A percentile compares a stretch with the other conserved stretches of the same genome.
These are phyloP conservation scores for Micrasema longulum DNA, from an alignment of 1,140 invertebrate genomes.

Conservation along the genomic window DNA sequence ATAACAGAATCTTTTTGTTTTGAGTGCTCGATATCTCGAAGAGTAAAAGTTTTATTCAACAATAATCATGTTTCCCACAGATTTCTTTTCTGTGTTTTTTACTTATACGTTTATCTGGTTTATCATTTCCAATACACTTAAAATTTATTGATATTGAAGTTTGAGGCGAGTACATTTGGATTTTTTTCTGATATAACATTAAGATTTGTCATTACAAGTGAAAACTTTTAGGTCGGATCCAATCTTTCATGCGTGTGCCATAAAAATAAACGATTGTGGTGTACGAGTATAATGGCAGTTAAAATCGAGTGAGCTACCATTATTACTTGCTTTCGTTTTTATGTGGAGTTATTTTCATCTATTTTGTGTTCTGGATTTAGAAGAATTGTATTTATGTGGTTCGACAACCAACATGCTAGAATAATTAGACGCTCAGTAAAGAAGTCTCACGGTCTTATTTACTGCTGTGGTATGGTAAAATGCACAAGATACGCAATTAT, in stretches of 20 bases:
- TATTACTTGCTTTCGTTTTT: conserved; percentile 39
- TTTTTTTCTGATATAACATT: conserved; percentile 19
- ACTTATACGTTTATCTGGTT: conserved; percentile 13
- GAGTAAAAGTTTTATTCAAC: neutral
- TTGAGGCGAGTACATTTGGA: neutral
- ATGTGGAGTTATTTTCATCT: conserved; percentile 10
- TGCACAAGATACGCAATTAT: too few relatives aligned
- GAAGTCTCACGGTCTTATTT: too few relatives aligned
- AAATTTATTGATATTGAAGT: conserved; percentile 16
- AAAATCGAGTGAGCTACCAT: conserved; percentile 32
- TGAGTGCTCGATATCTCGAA: too few relatives aligned
- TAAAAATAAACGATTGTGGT: conserved; percentile 38
- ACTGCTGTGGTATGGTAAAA: too few relatives aligned
- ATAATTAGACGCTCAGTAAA: too few relatives aligned
- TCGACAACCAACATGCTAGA: neutral
- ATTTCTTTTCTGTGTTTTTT: conserved; percentile 6
- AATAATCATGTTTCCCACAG: conserved; percentile 1
- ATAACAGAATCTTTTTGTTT: too few relatives aligned
- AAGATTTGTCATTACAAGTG: conserved; percentile 44
- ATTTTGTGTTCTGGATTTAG: conserved; percentile 27
- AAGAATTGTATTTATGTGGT: conserved; percentile 21
- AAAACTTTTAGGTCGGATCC: conserved; percentile 39
- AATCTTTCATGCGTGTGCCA: conserved; percentile 37
- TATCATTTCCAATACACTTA: conserved; percentile 15
- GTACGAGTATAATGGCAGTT: conserved; percentile 7